Evolutionary conservation across 2,888 invertebrate species (phyloP), one percentile per base, ranked within the genome.

Genomic region (Willowsia nigromaculata): DNA sequence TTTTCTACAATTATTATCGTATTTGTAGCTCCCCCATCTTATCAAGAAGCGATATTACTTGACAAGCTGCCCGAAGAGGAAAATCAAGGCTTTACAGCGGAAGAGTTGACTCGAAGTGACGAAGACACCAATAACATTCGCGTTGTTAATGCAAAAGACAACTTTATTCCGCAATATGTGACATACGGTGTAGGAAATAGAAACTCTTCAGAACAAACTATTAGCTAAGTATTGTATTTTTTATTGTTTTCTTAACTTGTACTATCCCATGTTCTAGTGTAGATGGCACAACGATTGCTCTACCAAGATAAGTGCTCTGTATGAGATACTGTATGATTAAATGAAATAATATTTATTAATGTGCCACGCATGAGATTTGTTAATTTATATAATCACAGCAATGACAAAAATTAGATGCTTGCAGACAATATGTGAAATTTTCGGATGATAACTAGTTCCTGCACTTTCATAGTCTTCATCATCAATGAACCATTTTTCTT

Each of bases 21-120:
- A 3, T 62, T 30, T 76, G 5, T n/a, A 90, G 90, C 90, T 68
- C 90, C 89, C 11, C 89, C 90, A 7, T 81, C 89, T 4, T 90
- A 89, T 43, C 80, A 84, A 62, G 87, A 89, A 74, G 89, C 90
- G 2, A 65, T 90, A 25, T 18, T 50, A 43, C 65, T 68, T 5
- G 89, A 89, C 37, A 89, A 84, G 18, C 62, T 37, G 25, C 83
- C 68, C 9, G 84, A 84, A 37, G 74, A 74, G n/a, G 84, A 84
- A 43, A 84, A 84, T 59, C 25, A 5, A 4, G 53, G 71, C n/a
- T 84, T 84, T 43, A 37, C 33, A 15, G 6, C 59, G 11, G 84
- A 84, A 37, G 84, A 84, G 2, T 7, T 11, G 11, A 13, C 53
- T 2, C 9, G 27, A 11, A n/a, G 18, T 2, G 13, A 13, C 30